These are phyloP conservation scores for Temnothorax longispinosus DNA, from an alignment of 1,140 invertebrate genomes.

Conservation along the genomic window DNA sequence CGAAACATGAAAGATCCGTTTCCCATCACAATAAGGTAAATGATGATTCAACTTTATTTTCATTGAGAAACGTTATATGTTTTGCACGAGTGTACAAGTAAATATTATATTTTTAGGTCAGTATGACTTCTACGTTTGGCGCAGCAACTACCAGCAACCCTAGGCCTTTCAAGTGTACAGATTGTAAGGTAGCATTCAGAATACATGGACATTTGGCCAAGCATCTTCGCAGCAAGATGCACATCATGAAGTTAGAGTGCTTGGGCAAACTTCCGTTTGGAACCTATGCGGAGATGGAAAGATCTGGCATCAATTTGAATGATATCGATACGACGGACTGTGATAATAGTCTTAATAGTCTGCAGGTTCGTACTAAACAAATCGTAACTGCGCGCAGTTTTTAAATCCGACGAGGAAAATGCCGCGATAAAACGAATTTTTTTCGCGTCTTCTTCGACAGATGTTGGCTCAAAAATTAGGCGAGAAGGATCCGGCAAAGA, in stretches of 20 bases:
- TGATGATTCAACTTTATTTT: constrained; percentile 5
- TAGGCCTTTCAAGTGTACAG: constrained; percentile 96
- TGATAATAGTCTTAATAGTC: constrained; percentile 95
- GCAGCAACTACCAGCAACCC: constrained; percentile 95
- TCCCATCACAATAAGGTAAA: constrained; percentile 96
- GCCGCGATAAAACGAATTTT: constrained; percentile 33
- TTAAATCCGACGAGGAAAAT: constrained; percentile 22
- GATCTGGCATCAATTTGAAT: constrained; percentile 95
- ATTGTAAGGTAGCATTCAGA: constrained; percentile 98
- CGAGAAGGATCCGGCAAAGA: constrained; percentile 92
- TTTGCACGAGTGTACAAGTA: constrained; percentile 6
- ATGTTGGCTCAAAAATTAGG: constrained; percentile 93
- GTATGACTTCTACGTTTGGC: constrained; percentile 95
- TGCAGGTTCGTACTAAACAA: constrained; percentile 87
- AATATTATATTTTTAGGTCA: constrained; percentile 82
- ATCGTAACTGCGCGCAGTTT: background rate
- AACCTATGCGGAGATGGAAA: constrained; percentile 97
- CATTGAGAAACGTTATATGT: background rate
- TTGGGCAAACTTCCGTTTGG: constrained; percentile 97
- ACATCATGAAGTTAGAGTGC: constrained; percentile 98
- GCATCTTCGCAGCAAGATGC: constrained; percentile 98
- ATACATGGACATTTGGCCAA: constrained; percentile 98
- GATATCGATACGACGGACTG: constrained; percentile 98
- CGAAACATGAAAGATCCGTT: constrained; percentile 96
- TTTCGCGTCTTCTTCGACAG: constrained; percentile 82